Evolutionary conservation across 2,888 invertebrate species (phyloP).

Genomic region (Tipula confusa): DNA sequence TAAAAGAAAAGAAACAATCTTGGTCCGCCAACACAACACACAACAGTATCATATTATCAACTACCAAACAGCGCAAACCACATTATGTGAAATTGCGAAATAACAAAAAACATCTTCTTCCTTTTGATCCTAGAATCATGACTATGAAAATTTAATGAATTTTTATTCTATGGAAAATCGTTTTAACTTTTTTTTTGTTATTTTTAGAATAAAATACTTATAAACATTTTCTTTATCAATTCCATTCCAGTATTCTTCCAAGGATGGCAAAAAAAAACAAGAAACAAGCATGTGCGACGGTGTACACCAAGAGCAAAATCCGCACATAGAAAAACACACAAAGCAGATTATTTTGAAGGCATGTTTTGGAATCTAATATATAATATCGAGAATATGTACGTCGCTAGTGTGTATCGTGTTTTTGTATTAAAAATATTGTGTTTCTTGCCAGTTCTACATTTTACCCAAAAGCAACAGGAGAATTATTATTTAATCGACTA

Average conservation of each 20-base stretch:
- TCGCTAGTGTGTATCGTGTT: neutral
- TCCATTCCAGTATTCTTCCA: neutral
- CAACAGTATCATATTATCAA: neutral
- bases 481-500: constrained; percentile 25
- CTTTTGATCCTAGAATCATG: neutral
- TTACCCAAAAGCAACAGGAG: neutral
- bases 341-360: neutral
- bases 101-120: neutral
- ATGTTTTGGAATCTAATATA: neutral
- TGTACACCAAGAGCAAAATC: neutral
- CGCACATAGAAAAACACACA: neutral
- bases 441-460: neutral
- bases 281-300: neutral
- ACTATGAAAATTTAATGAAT: constrained; percentile 17
- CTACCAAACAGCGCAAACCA: neutral
- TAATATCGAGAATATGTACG: neutral
- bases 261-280: neutral
- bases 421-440: neutral
- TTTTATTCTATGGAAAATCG: neutral
- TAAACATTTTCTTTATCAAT: neutral
- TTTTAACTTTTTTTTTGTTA: neutral
- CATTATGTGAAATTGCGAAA: neutral
- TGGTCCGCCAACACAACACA: neutral
- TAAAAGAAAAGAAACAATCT: neutral
- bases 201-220: neutral